These are phyloP conservation scores for Hemicordylus capensis DNA, from an alignment of 2,113 vertebrate genomes.

Conservation along the genomic window DNA sequence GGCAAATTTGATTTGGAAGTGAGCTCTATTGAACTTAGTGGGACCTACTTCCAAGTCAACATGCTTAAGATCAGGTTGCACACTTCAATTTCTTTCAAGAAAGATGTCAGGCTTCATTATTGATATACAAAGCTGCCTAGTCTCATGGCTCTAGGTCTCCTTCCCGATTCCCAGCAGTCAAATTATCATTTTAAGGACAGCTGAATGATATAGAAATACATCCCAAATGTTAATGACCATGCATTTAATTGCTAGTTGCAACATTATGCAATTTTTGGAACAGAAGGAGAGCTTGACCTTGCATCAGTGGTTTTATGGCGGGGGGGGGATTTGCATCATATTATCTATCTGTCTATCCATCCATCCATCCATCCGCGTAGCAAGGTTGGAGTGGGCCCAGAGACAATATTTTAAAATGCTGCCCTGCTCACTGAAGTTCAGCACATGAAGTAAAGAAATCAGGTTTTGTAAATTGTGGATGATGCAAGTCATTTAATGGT, in stretches of 20 bases:
- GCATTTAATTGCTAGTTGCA: conserved; percentile 12
- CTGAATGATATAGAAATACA: not conserved
- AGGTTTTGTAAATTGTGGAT: too few species aligned
- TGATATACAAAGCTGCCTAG: not conserved
- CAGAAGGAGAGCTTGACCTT: not conserved
- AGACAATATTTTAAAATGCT: too few species aligned
- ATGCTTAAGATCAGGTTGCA: too few species aligned
- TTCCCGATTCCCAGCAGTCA: not conserved
- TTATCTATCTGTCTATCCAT: not conserved
- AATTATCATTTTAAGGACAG: conserved; percentile 24
- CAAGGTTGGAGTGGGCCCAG: too few species aligned
- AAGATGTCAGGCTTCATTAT: not conserved
- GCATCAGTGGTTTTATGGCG: not conserved
- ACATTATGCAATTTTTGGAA: not conserved
- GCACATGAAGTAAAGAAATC: too few species aligned
- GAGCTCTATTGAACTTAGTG: not conserved
- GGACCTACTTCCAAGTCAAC: not conserved
- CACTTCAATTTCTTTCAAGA: not conserved
- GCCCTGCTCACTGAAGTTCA: too few species aligned
- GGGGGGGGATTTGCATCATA: too few species aligned
- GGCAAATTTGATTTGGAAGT: not conserved
- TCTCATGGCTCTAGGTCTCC: not conserved
- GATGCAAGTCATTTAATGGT: too few species aligned
- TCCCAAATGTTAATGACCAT: not conserved
- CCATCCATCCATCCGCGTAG: too few species aligned